phyloP scores from a whole-genome alignment of 1,140 invertebrate genomes.

The Rhizoglyphus robini region DNA sequence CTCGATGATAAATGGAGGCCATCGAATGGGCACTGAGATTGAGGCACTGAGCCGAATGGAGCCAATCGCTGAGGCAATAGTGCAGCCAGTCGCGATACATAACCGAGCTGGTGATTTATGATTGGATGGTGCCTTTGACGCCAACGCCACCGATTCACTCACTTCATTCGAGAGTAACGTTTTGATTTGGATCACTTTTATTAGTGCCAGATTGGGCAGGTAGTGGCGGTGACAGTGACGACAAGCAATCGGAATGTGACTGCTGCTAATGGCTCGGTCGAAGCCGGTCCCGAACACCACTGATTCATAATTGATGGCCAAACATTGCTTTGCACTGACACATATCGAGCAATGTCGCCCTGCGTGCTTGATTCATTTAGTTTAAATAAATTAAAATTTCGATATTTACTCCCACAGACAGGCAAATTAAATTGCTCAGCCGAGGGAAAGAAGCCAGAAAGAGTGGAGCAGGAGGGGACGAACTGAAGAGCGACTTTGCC shows the following conservation, averaged over 20 bases:
- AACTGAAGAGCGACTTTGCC: background rate
- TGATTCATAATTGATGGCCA: too few species aligned
- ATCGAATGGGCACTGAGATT: too few species aligned
- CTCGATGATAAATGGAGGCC: background rate
- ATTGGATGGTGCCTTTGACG: background rate
- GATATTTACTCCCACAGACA: background rate
- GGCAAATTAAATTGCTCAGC: background rate
- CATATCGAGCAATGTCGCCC: too few species aligned
- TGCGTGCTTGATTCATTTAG: slow-evolving; percentile 4
- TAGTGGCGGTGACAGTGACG: slow-evolving; percentile 5
- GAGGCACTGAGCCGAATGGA: too few species aligned
- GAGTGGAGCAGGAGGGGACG: background rate
- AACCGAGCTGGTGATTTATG: background rate
- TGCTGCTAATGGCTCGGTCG: background rate
- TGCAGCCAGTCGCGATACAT: too few species aligned
- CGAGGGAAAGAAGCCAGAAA: background rate
- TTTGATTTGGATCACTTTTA: slow-evolving; percentile 2
- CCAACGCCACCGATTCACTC: background rate
- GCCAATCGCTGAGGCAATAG: too few species aligned
- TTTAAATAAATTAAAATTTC: slow-evolving; percentile 12
- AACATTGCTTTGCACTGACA: too few species aligned
- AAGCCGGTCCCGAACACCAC: too few species aligned
- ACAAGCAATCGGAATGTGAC: slow-evolving; percentile 6
- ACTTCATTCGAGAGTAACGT: background rate
- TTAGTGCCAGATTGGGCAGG: background rate